These are phyloP conservation scores for Gymnothorax javanicus DNA, from an alignment of 2,797 vertebrate genomes.

Conservation along the genomic window DNA sequence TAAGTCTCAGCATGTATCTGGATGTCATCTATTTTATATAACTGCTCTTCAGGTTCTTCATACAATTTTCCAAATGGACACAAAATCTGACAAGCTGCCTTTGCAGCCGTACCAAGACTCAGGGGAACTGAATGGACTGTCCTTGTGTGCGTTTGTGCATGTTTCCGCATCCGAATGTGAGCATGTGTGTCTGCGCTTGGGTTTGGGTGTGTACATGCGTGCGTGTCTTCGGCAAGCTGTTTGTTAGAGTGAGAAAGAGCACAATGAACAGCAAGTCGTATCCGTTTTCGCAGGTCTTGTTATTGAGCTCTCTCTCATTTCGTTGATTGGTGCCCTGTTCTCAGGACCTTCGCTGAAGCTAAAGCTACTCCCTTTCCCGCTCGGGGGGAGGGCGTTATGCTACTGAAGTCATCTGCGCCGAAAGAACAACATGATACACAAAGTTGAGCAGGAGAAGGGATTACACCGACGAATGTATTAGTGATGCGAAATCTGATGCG, in stretches of 20 bases:
- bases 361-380: conserved; percentile 29
- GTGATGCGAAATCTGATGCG: not conserved
- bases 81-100: too few relatives aligned
- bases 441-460: not conserved
- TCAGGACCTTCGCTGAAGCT: conserved; percentile 36
- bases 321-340: conserved; percentile 31
- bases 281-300: conserved; percentile 8
- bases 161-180: too few relatives aligned
- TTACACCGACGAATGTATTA: conserved; percentile 17
- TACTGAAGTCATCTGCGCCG: conserved; percentile 19
- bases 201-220: not conserved
- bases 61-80: too few relatives aligned
- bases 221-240: not conserved
- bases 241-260: not conserved
- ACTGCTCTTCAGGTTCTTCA: too few relatives aligned
- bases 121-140: too few relatives aligned
- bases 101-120: too few relatives aligned
- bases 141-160: too few relatives aligned
- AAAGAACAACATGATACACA: not conserved
- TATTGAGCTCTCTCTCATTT: conserved; percentile 20
- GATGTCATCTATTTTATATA: too few relatives aligned
- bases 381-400: conserved; percentile 7
- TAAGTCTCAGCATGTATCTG: too few relatives aligned
- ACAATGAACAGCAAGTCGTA: not conserved
- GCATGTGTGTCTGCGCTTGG: not conserved